phyloP scores from a whole-genome alignment of 2,113 vertebrate species.

The Spea bombifrons region DNA sequence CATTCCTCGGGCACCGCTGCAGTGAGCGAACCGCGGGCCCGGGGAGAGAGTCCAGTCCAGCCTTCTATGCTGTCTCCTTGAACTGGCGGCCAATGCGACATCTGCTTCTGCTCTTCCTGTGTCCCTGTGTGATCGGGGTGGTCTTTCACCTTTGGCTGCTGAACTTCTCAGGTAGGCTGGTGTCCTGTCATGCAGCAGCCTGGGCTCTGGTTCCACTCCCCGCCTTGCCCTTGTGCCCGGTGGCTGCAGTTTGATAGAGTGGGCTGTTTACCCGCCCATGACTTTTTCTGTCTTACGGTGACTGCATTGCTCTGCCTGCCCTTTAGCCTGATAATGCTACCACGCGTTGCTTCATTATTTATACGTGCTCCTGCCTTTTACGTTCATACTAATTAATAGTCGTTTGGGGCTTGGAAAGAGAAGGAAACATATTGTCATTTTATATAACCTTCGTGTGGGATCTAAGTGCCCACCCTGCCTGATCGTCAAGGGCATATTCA shows the following conservation, averaged over 20 bases:
- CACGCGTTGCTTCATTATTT: too few relatives aligned
- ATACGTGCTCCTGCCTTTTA: too few relatives aligned
- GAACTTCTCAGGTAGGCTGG: conserved; percentile 55
- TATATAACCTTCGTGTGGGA: too few relatives aligned
- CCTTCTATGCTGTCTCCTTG: background rate
- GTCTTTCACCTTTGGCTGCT: conserved; percentile 86
- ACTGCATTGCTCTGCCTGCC: background rate
- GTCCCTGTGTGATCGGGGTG: conserved; percentile 83
- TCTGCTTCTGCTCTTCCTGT: conserved; percentile 74
- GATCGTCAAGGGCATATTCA: too few relatives aligned
- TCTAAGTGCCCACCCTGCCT: too few relatives aligned
- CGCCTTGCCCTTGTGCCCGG: background rate
- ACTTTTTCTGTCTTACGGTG: background rate
- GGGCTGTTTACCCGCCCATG: background rate
- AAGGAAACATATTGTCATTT: too few relatives aligned
- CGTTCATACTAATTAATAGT: too few relatives aligned
- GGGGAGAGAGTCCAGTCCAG: conserved; percentile 42
- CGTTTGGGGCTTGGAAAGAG: too few relatives aligned
- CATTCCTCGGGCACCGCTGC: conserved; percentile 49
- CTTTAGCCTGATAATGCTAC: background rate
- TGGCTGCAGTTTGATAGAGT: background rate
- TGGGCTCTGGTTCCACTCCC: background rate
- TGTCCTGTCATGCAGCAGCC: conserved; percentile 51
- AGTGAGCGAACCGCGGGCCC: conserved; percentile 41
- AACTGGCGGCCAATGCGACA: conserved; percentile 81